Evolutionary conservation across 2,113 vertebrate species (phyloP).

Genomic region (Catharus bicknelli): DNA sequence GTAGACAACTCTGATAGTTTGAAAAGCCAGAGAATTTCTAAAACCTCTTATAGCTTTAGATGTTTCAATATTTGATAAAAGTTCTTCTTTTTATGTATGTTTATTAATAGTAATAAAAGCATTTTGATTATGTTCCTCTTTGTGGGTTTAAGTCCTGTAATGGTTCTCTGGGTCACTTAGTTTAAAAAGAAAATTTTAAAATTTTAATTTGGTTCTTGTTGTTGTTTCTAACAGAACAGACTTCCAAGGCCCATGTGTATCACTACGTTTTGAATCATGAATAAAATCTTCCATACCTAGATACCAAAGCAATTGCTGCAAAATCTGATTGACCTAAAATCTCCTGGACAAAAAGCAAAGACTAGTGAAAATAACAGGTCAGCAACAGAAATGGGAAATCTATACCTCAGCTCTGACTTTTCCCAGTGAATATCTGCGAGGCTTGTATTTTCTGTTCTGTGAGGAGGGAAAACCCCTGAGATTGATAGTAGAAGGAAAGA

Average conservation of each 20-base stretch:
- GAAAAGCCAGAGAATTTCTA: background rate
- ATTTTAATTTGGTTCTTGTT: background rate
- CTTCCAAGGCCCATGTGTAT: background rate
- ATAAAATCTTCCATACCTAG: background rate
- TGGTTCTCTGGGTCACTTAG: background rate
- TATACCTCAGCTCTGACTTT: background rate
- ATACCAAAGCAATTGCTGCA: background rate
- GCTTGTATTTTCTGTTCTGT: background rate
- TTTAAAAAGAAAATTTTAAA: background rate
- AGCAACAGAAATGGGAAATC: background rate
- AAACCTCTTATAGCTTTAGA: background rate
- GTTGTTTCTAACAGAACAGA: background rate
- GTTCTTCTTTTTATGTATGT: background rate
- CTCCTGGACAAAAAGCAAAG: background rate
- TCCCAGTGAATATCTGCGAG: background rate
- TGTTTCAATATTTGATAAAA: background rate
- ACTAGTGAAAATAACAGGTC: background rate
- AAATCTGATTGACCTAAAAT: background rate
- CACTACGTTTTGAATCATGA: background rate
- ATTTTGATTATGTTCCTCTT: background rate
- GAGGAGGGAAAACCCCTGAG: background rate
- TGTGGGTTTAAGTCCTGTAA: background rate
- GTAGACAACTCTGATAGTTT: background rate
- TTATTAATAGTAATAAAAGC: background rate
- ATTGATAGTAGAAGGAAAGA: background rate